Percentiles rank a stretch among this genome's conserved stretches.
Evolutionary conservation across 2,113 vertebrate genomes (phyloP).

Genomic region (Neoarius graeffei): DNA sequence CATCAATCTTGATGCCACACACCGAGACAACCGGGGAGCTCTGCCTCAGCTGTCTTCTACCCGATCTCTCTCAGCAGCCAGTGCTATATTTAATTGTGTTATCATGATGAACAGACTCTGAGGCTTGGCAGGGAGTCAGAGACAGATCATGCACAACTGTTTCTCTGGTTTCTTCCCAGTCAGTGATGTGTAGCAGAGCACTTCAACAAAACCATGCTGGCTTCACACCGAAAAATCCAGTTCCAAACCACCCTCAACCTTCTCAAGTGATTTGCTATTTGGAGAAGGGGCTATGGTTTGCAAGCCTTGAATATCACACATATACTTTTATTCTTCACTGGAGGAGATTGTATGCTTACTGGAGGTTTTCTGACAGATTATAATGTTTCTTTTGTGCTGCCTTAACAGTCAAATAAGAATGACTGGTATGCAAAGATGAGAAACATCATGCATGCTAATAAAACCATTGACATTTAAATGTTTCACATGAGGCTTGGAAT

Average conservation of each 20-base stretch:
- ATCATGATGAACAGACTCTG: constrained; percentile 67
- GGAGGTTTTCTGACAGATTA: constrained; percentile 51
- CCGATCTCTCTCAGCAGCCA: constrained; percentile 60
- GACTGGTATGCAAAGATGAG: not conserved
- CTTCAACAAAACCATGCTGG: constrained; percentile 64
- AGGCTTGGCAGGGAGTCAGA: constrained; percentile 67
- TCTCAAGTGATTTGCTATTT: constrained; percentile 32
- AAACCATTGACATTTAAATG: not conserved
- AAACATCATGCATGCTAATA: not conserved
- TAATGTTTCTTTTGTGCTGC: constrained; percentile 55
- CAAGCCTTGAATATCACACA: constrained; percentile 39
- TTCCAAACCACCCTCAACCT: constrained; percentile 15
- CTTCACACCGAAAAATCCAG: constrained; percentile 33
- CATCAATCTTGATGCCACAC: constrained; percentile 58
- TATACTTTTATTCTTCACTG: constrained; percentile 30
- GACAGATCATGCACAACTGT: constrained; percentile 61
- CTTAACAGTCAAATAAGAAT: constrained; percentile 32
- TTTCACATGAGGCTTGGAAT: not conserved
- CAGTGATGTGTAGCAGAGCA: constrained; percentile 63
- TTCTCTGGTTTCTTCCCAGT: constrained; percentile 67
- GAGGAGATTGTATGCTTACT: constrained; percentile 42
- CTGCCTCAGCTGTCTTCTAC: constrained; percentile 42
- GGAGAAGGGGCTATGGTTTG: constrained; percentile 35
- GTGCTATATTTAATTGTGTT: constrained; percentile 69
- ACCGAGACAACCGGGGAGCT: constrained; percentile 54